These are phyloP conservation scores for Mechanitis messenoides DNA, from an alignment of 2,888 invertebrate genomes.

Conservation along the genomic window DNA sequence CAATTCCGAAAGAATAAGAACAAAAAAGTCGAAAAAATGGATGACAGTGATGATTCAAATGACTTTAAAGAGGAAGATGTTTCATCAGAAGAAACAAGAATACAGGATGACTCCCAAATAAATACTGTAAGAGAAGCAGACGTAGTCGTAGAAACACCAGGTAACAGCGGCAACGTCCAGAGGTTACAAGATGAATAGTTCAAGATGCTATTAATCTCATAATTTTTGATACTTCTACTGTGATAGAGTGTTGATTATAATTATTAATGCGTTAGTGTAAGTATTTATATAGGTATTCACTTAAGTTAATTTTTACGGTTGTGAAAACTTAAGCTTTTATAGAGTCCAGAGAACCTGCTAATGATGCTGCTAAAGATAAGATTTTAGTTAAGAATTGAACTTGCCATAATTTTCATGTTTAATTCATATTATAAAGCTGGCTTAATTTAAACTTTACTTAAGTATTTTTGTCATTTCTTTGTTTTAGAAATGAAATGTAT, in stretches of 20 bases:
- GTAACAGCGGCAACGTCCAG: constrained; percentile 63
- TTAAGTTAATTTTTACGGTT: constrained; percentile 21
- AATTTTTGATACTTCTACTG: constrained; percentile 38
- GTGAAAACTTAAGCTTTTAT: constrained; percentile 16
- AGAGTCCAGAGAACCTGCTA: constrained; percentile 13
- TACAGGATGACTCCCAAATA: constrained; percentile 31
- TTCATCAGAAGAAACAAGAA: constrained; percentile 32
- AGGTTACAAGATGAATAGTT: constrained; percentile 46
- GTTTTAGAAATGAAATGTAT: not conserved
- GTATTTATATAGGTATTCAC: constrained; percentile 18
- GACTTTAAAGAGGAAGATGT: constrained; percentile 27
- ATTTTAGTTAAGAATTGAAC: constrained; percentile 57
- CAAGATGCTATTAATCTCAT: not conserved
- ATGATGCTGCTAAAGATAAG: constrained; percentile 9
- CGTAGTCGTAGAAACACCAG: constrained; percentile 58
- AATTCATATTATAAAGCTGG: constrained; percentile 41
- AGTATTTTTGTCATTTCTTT: not conserved
- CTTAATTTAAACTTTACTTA: not conserved
- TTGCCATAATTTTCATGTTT: constrained; percentile 71
- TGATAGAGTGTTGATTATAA: constrained; percentile 39
- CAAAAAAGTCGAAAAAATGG: constrained; percentile 48
- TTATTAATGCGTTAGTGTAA: constrained; percentile 8
- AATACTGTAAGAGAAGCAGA: constrained; percentile 50
- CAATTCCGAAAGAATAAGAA: constrained; percentile 84
- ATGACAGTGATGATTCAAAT: constrained; percentile 26